Conservation (phyloP, 2,888 invertebrate genomes). For the Sphaerophoria rueppellii region DNA sequence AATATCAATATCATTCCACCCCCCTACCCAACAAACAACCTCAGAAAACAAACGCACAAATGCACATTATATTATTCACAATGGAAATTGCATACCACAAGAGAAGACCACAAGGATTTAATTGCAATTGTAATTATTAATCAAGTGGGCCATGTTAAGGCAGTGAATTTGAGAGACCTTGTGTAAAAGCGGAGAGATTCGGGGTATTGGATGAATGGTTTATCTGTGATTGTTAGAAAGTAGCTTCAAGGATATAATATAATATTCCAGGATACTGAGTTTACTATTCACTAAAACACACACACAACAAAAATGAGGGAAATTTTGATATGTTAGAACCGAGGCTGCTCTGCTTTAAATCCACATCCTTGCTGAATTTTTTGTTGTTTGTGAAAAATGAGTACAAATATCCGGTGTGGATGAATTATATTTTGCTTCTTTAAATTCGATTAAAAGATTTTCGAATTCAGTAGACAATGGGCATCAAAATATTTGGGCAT, state of each 20-base stretch:
- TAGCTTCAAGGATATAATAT: conserved; percentile 42
- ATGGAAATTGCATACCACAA: conserved; percentile 37
- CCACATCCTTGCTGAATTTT: background rate
- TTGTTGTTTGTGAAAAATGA: conserved; percentile 24
- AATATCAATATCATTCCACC: background rate
- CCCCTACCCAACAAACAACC: background rate
- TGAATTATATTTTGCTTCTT: background rate
- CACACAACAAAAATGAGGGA: conserved; percentile 4
- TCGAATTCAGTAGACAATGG: background rate
- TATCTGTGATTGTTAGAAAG: conserved; percentile 68
- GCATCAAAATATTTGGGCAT: conserved; percentile 69
- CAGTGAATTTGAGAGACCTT: conserved; percentile 15
- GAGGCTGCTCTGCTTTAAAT: conserved; percentile 25
- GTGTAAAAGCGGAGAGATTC: conserved; percentile 1
- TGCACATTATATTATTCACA: background rate
- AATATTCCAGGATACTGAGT: conserved; percentile 45
- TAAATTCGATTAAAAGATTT: conserved; percentile 13
- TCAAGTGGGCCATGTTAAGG: conserved; percentile 39
- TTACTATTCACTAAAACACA: conserved; percentile 26
- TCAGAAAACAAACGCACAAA: background rate
- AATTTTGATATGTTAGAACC: conserved; percentile 40
- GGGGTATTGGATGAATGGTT: conserved; percentile 51
- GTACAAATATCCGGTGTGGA: conserved; percentile 54
- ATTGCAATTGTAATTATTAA: conserved; percentile 72
- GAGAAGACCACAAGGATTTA: conserved; percentile 65